phyloP scores from a whole-genome alignment of 2,888 invertebrate genomes.

The Euplexia lucipara region DNA sequence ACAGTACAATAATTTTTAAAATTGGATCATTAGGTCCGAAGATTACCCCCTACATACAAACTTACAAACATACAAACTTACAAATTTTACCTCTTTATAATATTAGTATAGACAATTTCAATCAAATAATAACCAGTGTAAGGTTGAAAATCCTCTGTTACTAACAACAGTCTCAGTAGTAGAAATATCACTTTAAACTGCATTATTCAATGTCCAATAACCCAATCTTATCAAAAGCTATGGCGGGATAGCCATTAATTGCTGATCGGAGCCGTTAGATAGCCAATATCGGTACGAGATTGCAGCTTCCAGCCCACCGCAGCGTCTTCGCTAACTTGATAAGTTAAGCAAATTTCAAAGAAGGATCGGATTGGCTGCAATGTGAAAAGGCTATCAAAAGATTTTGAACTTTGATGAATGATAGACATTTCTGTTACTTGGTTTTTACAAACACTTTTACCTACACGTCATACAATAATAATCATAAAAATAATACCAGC shows the following conservation, averaged over 20 bases:
- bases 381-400: too few relatives aligned
- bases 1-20: too few relatives aligned
- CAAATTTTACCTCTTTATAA: too few relatives aligned
- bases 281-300: constrained; percentile 32
- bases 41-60: too few relatives aligned
- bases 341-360: neutral
- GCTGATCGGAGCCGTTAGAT: constrained; percentile 16
- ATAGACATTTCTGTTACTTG: too few relatives aligned
- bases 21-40: too few relatives aligned
- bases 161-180: neutral
- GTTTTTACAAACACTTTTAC: too few relatives aligned
- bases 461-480: too few relatives aligned
- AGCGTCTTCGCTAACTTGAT: neutral
- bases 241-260: constrained; percentile 13
- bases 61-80: too few relatives aligned
- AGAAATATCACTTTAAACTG: constrained; percentile 18
- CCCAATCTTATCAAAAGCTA: constrained; percentile 29
- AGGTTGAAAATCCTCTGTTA: neutral
- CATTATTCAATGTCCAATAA: constrained; percentile 15
- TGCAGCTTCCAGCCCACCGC: constrained; percentile 13
- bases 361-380: neutral
- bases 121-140: neutral
- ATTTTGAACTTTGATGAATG: too few relatives aligned
- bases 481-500: too few relatives aligned
- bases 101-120: too few relatives aligned